phyloP scores from a whole-genome alignment of 2,888 invertebrate species.

The Ommatoiulus sabulosus region DNA sequence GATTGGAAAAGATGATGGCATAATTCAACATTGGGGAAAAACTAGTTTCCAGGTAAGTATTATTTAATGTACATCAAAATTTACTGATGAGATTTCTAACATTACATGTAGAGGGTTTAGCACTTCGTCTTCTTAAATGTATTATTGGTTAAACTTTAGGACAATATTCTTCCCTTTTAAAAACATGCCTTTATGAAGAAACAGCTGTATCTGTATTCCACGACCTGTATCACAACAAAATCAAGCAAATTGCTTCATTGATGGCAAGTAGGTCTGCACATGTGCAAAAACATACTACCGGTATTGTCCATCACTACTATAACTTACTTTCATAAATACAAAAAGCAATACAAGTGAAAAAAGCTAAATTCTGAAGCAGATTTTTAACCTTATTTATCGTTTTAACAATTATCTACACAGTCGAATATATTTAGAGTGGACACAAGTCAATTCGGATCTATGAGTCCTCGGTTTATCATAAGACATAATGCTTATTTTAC shows the following conservation, averaged over 20 bases:
- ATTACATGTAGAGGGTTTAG: too few species aligned
- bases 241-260: not conserved
- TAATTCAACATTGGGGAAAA: too few species aligned
- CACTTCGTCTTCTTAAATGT: too few species aligned
- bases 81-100: too few species aligned
- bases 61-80: too few species aligned
- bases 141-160: too few species aligned
- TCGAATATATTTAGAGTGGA: not conserved
- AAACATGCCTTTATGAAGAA: not conserved
- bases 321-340: not conserved
- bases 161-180: not conserved
- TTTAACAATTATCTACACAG: slow-evolving; percentile 14
- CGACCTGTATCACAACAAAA: not conserved
- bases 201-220: not conserved
- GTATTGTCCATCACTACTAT: not conserved
- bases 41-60: too few species aligned
- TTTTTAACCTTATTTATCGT: not conserved
- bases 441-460: slow-evolving; percentile 5
- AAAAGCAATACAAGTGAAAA: not conserved
- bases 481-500: slow-evolving; percentile 18
- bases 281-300: not conserved
- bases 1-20: too few species aligned
- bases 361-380: not conserved
- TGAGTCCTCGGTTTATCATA: not conserved
- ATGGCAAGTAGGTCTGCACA: not conserved